These are phyloP conservation scores for Callipepla californica DNA, from an alignment of 2,113 vertebrate species.

Conservation along the genomic window DNA sequence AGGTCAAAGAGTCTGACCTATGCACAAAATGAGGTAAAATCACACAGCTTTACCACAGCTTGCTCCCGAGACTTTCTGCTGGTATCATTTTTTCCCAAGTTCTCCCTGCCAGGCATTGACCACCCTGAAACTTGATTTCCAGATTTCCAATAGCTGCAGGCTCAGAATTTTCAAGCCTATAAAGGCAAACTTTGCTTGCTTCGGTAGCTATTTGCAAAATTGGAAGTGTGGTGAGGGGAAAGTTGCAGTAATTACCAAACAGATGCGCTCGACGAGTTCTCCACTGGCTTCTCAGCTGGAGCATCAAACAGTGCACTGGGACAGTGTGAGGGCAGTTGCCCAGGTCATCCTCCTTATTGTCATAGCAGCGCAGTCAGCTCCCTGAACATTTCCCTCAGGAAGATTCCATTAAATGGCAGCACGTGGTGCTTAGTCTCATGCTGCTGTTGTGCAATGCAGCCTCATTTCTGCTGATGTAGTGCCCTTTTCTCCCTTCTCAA, in stretches of 20 bases:
- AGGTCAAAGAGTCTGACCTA: not conserved
- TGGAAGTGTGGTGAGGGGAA: slow-evolving; percentile 33
- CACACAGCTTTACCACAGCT: not conserved
- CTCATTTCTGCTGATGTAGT: not conserved
- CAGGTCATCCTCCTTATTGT: slow-evolving; percentile 75
- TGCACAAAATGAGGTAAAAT: not conserved
- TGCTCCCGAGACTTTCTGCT: not conserved
- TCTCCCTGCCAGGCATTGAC: not conserved
- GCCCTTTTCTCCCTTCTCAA: not conserved
- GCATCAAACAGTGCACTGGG: slow-evolving; percentile 6
- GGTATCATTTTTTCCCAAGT: not conserved
- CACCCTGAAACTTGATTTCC: not conserved
- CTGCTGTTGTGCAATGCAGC: not conserved
- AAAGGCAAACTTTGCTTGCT: not conserved
- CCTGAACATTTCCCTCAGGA: slow-evolving; percentile 46
- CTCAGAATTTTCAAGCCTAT: not conserved
- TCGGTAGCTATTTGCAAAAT: slow-evolving; percentile 21
- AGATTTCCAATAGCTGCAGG: not conserved
- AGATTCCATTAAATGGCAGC: slow-evolving; percentile 23
- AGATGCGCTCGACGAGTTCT: slow-evolving; percentile 80
- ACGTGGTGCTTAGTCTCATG: not conserved
- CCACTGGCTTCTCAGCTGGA: slow-evolving; percentile 69
- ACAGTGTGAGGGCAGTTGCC: slow-evolving; percentile 38
- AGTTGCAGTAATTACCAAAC: slow-evolving; percentile 76
- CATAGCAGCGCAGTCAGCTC: slow-evolving; percentile 78